Percentiles rank a stretch among this genome's conserved stretches.
These are phyloP conservation scores for Drosophila barbarae DNA, from an alignment of 2,888 invertebrate genomes.

Conservation along the genomic window DNA sequence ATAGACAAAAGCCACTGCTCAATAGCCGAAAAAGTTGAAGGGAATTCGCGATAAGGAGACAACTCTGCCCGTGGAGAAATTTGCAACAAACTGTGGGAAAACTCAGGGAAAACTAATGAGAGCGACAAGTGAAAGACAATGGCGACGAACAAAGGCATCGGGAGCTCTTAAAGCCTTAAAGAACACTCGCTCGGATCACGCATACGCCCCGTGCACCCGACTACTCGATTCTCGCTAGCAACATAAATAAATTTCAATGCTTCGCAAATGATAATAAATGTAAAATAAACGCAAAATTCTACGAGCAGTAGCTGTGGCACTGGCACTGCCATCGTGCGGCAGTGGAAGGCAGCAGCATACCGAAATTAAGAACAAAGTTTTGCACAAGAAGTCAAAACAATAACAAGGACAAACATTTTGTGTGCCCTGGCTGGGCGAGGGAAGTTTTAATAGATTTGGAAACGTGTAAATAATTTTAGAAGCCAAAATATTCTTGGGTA, in stretches of 20 bases:
- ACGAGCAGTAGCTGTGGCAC: constrained; percentile 17
- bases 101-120: constrained; percentile 65
- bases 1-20: constrained; percentile 50
- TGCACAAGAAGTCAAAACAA: constrained; percentile 73
- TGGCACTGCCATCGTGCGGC: constrained; percentile 9
- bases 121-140: constrained; percentile 51
- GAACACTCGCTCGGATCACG: constrained; percentile 32
- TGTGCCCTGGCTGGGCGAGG: constrained; percentile 40
- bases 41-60: constrained; percentile 60
- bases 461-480: no score
- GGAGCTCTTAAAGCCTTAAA: constrained; percentile 53
- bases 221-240: constrained; percentile 24
- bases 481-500: no score
- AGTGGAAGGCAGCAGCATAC: constrained; percentile 26
- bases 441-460: constrained; percentile 2
- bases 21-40: constrained; percentile 66
- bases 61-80: constrained; percentile 10
- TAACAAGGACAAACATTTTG: constrained; percentile 67
- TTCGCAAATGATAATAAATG: constrained; percentile 71
- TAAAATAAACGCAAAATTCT: constrained; percentile 70
- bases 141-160: constrained; percentile 42
- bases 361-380: constrained; percentile 68
- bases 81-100: constrained; percentile 44
- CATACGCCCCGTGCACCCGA: constrained; percentile 55
- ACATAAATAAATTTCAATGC: constrained; percentile 71